Evolutionary conservation across 1,140 invertebrate genomes (phyloP).

Genomic region (Drosophila ogumai): DNA sequence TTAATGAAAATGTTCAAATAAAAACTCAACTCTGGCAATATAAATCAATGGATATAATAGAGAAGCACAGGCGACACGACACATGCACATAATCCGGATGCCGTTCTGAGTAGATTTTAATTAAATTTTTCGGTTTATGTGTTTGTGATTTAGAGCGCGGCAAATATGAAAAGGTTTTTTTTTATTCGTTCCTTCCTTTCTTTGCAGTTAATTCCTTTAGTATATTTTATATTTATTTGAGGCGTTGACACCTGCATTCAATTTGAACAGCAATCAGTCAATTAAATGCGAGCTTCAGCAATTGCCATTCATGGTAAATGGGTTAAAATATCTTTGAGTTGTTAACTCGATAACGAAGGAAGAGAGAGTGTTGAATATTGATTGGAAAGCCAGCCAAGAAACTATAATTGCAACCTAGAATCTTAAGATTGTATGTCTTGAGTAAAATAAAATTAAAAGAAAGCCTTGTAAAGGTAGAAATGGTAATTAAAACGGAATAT

Average conservation of each 20-base stretch:
- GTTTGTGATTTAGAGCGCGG: conserved; percentile 76
- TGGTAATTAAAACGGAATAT: background rate
- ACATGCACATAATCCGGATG: conserved; percentile 45
- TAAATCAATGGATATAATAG: conserved; percentile 48
- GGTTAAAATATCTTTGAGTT: conserved; percentile 59
- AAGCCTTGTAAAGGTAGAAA: background rate
- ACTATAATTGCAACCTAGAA: conserved; percentile 25
- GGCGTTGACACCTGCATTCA: conserved; percentile 50
- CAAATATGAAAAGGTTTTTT: conserved; percentile 44
- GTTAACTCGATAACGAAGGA: conserved; percentile 16
- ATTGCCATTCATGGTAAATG: conserved; percentile 70
- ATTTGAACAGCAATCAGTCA: conserved; percentile 63
- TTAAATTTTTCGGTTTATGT: conserved; percentile 63
- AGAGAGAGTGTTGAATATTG: conserved; percentile 31
- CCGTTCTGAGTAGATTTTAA: conserved; percentile 67
- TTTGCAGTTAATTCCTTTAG: background rate
- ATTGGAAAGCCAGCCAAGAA: conserved; percentile 23
- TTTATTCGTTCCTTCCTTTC: background rate
- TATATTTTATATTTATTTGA: background rate
- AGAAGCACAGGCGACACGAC: conserved; percentile 14
- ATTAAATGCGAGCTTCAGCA: conserved; percentile 67
- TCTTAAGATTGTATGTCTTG: conserved; percentile 7
- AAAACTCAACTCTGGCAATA: conserved; percentile 23
- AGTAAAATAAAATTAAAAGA: conserved; percentile 2
- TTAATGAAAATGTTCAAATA: conserved; percentile 56